A percentile compares a stretch with the other conserved stretches of the same genome.
Evolutionary conservation across 2,888 invertebrate genomes (phyloP).

Genomic region (Acrobasis repandana): DNA sequence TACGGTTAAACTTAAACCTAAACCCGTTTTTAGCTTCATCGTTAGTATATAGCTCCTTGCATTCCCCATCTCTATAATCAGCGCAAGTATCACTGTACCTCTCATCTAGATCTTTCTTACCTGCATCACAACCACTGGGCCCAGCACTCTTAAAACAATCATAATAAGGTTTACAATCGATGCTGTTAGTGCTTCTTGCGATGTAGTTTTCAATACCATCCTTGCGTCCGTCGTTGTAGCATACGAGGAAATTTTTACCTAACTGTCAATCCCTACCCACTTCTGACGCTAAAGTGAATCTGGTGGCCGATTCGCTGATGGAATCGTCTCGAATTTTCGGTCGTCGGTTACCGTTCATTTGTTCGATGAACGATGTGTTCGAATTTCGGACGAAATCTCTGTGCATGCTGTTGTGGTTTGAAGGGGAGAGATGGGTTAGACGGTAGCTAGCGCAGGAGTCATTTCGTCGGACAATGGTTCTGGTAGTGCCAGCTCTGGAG

Average conservation of each 20-base stretch:
- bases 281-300: constrained; percentile 70
- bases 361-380: constrained; percentile 76
- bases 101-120: constrained; percentile 45
- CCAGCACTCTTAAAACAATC: constrained; percentile 68
- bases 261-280: constrained; percentile 72
- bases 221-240: constrained; percentile 48
- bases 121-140: constrained; percentile 32
- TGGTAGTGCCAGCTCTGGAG: constrained; percentile 69
- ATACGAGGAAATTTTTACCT: constrained; percentile 50
- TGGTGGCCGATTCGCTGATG: constrained; percentile 67
- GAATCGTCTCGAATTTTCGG: constrained; percentile 69
- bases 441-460: constrained; percentile 76
- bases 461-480: constrained; percentile 71
- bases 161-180: constrained; percentile 74
- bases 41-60: constrained; percentile 49
- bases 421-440: constrained; percentile 73
- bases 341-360: constrained; percentile 67
- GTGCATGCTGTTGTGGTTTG: constrained; percentile 72
- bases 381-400: constrained; percentile 68
- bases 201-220: constrained; percentile 61
- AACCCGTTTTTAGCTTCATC: constrained; percentile 62
- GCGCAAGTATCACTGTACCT: constrained; percentile 66
- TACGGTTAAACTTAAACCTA: constrained; percentile 71
- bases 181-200: constrained; percentile 69
- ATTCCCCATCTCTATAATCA: constrained; percentile 60